These are phyloP conservation scores for Perca schrenkii DNA, from an alignment of 2,113 vertebrate species.

Conservation along the genomic window DNA sequence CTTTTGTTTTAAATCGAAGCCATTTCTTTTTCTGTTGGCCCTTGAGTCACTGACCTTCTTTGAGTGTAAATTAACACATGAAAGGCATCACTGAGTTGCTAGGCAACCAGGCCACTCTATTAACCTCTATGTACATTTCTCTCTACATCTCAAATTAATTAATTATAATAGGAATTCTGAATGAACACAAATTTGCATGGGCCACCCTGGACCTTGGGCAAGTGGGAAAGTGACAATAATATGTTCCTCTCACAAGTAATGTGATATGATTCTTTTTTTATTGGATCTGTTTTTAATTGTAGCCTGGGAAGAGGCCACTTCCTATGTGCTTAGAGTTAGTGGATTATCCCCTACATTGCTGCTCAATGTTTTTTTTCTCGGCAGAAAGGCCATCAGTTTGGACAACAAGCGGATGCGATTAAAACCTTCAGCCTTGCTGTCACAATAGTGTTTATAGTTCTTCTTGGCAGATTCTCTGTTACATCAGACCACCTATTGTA, in stretches of 20 bases:
- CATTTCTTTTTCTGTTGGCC: not conserved
- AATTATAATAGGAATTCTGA: slow-evolving; percentile 8
- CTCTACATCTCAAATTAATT: slow-evolving; percentile 29
- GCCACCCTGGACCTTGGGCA: too few species aligned
- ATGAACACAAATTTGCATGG: not conserved
- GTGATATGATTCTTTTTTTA: slow-evolving; percentile 22
- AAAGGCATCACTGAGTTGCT: slow-evolving; percentile 55
- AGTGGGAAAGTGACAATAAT: too few species aligned
- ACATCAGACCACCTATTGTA: not conserved
- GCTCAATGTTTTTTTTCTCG: not conserved
- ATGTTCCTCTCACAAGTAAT: not conserved
- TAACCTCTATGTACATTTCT: slow-evolving; percentile 43
- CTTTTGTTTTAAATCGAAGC: slow-evolving; percentile 29
- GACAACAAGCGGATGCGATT: slow-evolving; percentile 4
- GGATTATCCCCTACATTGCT: not conserved
- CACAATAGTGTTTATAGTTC: slow-evolving; percentile 7
- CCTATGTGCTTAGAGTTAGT: not conserved
- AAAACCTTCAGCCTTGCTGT: not conserved
- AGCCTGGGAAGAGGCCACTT: slow-evolving; percentile 7
- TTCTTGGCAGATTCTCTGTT: not conserved
- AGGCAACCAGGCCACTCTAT: slow-evolving; percentile 54
- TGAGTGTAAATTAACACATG: slow-evolving; percentile 67
- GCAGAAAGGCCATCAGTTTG: slow-evolving; percentile 21
- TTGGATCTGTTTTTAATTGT: slow-evolving; percentile 19
- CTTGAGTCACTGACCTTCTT: slow-evolving; percentile 51